These are phyloP conservation scores for Hylia prasina DNA, from an alignment of 2,113 vertebrate species.

Conservation along the genomic window DNA sequence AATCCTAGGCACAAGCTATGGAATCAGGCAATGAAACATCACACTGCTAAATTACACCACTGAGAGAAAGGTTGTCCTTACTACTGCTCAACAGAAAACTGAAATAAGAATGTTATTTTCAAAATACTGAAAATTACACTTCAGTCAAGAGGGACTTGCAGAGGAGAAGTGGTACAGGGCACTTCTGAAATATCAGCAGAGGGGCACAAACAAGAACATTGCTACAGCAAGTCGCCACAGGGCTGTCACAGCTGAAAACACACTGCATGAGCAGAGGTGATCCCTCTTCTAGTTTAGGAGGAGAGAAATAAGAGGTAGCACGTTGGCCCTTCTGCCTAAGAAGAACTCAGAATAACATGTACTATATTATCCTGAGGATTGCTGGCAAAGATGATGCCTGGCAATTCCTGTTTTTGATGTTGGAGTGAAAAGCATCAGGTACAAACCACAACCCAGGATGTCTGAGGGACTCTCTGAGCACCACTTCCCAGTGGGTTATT, in stretches of 20 bases:
- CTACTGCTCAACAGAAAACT: background rate
- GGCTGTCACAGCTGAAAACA: background rate
- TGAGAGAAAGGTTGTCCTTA: background rate
- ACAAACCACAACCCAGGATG: background rate
- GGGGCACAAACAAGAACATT: background rate
- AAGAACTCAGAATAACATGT: background rate
- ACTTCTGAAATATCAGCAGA: background rate
- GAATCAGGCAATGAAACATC: background rate
- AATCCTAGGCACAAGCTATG: background rate
- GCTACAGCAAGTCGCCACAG: background rate
- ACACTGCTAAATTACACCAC: background rate
- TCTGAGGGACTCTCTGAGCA: background rate
- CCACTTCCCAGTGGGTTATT: background rate
- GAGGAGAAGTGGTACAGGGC: background rate
- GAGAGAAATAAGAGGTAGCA: background rate
- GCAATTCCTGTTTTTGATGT: background rate
- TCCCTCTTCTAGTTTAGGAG: background rate
- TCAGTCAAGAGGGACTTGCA: background rate
- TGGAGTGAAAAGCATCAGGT: background rate
- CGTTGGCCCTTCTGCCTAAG: background rate
- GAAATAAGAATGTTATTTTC: background rate
- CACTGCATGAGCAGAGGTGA: background rate
- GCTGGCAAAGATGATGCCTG: background rate
- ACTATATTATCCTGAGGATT: background rate
- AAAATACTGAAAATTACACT: background rate